These are phyloP conservation scores for Emmelina monodactyla DNA, from an alignment of 2,888 invertebrate species.

Conservation along the genomic window DNA sequence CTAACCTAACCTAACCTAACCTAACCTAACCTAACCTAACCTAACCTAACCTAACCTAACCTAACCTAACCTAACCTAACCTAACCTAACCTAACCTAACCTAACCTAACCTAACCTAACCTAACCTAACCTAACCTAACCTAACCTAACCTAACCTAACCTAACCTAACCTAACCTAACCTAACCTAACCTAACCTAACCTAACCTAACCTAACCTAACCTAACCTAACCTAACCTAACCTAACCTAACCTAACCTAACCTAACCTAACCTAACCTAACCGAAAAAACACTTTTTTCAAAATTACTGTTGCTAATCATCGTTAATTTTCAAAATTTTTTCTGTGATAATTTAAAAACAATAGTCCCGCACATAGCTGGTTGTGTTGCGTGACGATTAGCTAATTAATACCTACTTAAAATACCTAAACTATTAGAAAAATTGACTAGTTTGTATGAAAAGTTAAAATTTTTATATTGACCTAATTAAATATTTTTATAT, in stretches of 20 bases:
- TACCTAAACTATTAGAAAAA: no score
- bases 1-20: slow-evolving; percentile 6
- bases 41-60: slow-evolving; percentile 6
- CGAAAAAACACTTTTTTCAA: no score
- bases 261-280: slow-evolving; percentile 6
- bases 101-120: slow-evolving; percentile 6
- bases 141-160: slow-evolving; percentile 6
- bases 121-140: slow-evolving; percentile 6
- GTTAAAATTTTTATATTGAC: no score
- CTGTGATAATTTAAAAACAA: no score
- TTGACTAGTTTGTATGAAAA: no score
- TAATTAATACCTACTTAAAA: no score
- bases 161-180: slow-evolving; percentile 6
- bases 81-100: slow-evolving; percentile 6
- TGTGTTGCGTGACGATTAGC: no score
- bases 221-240: slow-evolving; percentile 6
- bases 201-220: slow-evolving; percentile 6
- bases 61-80: slow-evolving; percentile 6
- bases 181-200: slow-evolving; percentile 6
- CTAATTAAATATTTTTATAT: no score
- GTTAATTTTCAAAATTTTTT: no score
- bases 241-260: slow-evolving; percentile 6
- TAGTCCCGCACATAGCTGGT: no score
- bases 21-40: slow-evolving; percentile 6
- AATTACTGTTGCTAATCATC: no score